Conservation (phyloP, 1,140 invertebrate genomes). For the Latrodectus geometricus region DNA sequence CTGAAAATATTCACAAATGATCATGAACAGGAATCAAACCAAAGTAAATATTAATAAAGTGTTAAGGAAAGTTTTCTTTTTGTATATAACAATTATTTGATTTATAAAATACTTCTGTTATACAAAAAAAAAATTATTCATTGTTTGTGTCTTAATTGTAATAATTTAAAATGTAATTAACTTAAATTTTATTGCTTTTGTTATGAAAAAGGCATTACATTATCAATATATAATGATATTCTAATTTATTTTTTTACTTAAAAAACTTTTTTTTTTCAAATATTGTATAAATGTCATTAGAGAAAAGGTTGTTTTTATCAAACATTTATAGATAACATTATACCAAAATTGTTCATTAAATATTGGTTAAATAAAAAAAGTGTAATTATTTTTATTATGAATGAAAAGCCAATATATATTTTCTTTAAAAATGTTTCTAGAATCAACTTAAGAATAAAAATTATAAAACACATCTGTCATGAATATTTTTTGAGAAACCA, state of each 20-base stretch:
- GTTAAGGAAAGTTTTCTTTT: constrained; percentile 6
- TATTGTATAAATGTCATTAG: too few relatives aligned
- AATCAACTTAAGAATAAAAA: not conserved
- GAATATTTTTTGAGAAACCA: not conserved
- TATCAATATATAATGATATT: too few relatives aligned
- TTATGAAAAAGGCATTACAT: not conserved
- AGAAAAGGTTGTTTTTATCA: too few relatives aligned
- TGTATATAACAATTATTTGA: not conserved
- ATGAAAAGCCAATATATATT: not conserved
- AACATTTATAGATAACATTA: too few relatives aligned
- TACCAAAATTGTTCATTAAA: not conserved
- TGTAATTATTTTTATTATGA: not conserved
- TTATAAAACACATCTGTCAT: not conserved
- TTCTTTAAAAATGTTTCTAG: not conserved
- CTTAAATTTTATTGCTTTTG: not conserved
- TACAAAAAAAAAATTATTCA: not conserved
- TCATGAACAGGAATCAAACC: constrained; percentile 55
- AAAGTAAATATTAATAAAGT: constrained; percentile 26
- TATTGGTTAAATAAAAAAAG: not conserved
- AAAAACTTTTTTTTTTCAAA: too few relatives aligned
- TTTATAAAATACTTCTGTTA: not conserved
- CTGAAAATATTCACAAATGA: constrained; percentile 60
- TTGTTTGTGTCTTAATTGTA: not conserved
- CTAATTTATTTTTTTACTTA: too few relatives aligned
- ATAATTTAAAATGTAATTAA: not conserved